Base-by-base conservation (phyloP, 2,888 invertebrate species). In the Chrysolina oricalcia region DNA sequence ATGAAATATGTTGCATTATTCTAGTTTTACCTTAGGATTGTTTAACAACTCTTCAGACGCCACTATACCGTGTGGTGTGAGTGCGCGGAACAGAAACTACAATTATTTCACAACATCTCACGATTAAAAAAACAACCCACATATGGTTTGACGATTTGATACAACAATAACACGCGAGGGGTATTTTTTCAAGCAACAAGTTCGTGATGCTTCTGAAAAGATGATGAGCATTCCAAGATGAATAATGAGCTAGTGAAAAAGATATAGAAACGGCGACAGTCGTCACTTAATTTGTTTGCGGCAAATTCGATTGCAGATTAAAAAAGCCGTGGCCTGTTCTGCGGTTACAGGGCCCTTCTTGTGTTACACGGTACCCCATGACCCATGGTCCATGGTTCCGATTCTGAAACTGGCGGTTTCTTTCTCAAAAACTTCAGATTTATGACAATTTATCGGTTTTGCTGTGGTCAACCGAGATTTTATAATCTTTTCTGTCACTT, bases 111-210 rank as follows among this genome's bases (percentile, higher is more conserved):
- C 59, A 59, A 27, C 23, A 15, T 59, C 27, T 27, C 13, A 35
- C 59, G n/a, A 59, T 59, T 59, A 59, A 5, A 59, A 59, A 27
- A 59, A 8, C 35, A 27, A 59, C 27, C 15, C 59, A 59, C 59
- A 27, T 59, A 59, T 59, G 59, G 59, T 59, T 35, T 35, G 27
- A 59, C 35, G n/a, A 59, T 59, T 59, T 59, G 59, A 59, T 59
- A 27, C 11, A 59, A 35, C 56, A 56, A 56, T 35, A 27, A 59
- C 59, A 59, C 35, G 59, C 59, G n/a, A 59, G 23, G 35, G 27
- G 59, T 59, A 27, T 59, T 59, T 59, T 35, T 59, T 59, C 15
- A 59, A 59, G 59, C 59, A 59, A 59, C 59, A 59, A 59, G 59
- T 59, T 59, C 1, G 8, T 59, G 23, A 27, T n/a, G 35, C 13